Evolutionary conservation across 2,113 vertebrate species (phyloP).

Genomic region (Dunckerocampus dactyliophorus): DNA sequence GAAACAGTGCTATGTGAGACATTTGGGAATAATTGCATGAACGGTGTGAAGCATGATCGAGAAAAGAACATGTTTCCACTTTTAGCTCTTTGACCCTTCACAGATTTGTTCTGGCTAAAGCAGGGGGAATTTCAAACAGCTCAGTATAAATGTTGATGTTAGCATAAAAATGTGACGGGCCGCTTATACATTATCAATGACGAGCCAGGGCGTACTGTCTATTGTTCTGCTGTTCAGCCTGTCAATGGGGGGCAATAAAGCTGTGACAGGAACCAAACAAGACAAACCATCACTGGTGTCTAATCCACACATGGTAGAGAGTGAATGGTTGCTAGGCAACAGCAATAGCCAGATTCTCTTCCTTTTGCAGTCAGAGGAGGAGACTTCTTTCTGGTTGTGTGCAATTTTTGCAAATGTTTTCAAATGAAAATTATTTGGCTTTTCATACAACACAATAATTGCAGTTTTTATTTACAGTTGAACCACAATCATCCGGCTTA

Average conservation of each 20-base stretch:
- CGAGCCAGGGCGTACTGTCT: not conserved
- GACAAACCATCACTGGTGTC: slow-evolving; percentile 29
- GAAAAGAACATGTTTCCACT: too few relatives aligned
- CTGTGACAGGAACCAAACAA: slow-evolving; percentile 20
- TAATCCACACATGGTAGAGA: slow-evolving; percentile 20
- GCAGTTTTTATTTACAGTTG: not conserved
- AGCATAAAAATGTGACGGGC: not conserved
- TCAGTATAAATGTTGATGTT: not conserved
- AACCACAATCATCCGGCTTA: not conserved
- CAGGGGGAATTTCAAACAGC: not conserved
- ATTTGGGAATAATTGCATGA: too few relatives aligned
- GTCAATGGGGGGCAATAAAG: slow-evolving; percentile 2
- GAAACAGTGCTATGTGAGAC: too few relatives aligned
- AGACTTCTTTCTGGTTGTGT: slow-evolving; percentile 28
- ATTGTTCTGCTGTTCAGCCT: slow-evolving; percentile 1
- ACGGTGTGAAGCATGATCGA: too few relatives aligned
- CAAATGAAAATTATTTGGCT: not conserved
- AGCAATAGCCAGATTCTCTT: slow-evolving; percentile 48
- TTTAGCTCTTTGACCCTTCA: too few relatives aligned
- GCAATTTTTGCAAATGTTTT: slow-evolving; percentile 1
- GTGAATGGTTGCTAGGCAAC: slow-evolving; percentile 65
- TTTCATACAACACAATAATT: not conserved
- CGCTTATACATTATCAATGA: not conserved
- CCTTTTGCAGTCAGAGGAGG: slow-evolving; percentile 29
- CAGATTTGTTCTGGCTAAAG: not conserved